A percentile compares a stretch with the other conserved stretches of the same genome.
phyloP scores from a whole-genome alignment of 2,113 vertebrate genomes.

The Brachypteracias leptosomus region DNA sequence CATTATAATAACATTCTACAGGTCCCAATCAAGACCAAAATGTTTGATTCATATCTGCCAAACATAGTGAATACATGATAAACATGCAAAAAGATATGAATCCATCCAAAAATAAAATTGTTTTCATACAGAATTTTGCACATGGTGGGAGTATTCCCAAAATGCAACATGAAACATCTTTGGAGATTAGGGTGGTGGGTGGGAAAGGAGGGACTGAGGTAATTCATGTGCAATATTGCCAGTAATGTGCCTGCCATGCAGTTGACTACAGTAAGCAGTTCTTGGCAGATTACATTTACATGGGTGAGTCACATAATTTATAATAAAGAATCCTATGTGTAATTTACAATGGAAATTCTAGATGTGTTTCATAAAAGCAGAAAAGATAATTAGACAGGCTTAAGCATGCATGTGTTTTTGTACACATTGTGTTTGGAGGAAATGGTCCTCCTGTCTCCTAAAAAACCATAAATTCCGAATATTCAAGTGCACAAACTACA shows the following conservation, averaged over 20 bases:
- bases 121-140: background rate
- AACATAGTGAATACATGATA: background rate
- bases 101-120: background rate
- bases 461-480: background rate
- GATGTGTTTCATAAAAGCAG: background rate
- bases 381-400: conserved; percentile 17
- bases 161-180: background rate
- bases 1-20: background rate
- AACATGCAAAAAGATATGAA: background rate
- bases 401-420: background rate
- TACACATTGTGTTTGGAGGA: background rate
- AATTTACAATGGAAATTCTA: conserved; percentile 36
- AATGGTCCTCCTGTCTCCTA: background rate
- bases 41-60: background rate
- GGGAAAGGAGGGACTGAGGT: conserved; percentile 10
- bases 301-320: background rate
- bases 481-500: background rate
- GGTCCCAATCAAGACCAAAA: background rate
- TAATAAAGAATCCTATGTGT: background rate
- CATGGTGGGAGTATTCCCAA: background rate
- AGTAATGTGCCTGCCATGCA: background rate
- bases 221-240: background rate
- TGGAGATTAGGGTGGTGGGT: background rate
- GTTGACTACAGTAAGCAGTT: background rate
- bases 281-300: background rate